Evolutionary conservation across 1,140 invertebrate species (phyloP).

Genomic region (Luehdorfia chinensis): DNA sequence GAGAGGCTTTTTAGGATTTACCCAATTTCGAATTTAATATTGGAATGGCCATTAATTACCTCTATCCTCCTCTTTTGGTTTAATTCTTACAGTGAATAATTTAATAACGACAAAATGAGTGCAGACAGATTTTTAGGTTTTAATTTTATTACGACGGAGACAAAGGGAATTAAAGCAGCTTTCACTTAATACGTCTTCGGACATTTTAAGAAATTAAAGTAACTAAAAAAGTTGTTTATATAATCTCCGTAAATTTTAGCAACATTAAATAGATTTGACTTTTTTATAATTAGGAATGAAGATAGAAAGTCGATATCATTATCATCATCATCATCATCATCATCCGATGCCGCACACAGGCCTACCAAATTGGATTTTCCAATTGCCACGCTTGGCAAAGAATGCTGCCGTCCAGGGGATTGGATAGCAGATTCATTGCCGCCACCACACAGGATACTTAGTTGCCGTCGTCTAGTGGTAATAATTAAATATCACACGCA

Average conservation of each 20-base stretch:
- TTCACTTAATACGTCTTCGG: neutral
- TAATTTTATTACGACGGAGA: slow-evolving; percentile 5
- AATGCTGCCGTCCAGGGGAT: too few relatives aligned
- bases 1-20: slow-evolving; percentile 13
- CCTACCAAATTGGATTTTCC: too few relatives aligned
- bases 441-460: too few relatives aligned
- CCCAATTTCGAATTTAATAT: slow-evolving; percentile 14
- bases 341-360: too few relatives aligned
- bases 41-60: slow-evolving; percentile 12
- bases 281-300: too few relatives aligned
- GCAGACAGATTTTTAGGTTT: slow-evolving; percentile 11
- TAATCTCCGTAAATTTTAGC: too few relatives aligned
- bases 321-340: too few relatives aligned
- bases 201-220: neutral
- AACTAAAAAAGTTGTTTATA: slow-evolving; percentile 3
- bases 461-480: too few relatives aligned
- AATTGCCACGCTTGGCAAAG: too few relatives aligned
- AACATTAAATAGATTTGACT: too few relatives aligned
- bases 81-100: slow-evolving; percentile 13
- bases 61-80: neutral
- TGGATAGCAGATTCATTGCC: too few relatives aligned
- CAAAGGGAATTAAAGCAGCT: slow-evolving; percentile 6
- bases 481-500: neutral
- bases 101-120: slow-evolving; percentile 5
- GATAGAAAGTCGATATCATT: too few relatives aligned